Evolutionary conservation across 2,888 invertebrate species (phyloP), one percentile per base, ranked within the genome.

Genomic region (Seira ritae): DNA sequence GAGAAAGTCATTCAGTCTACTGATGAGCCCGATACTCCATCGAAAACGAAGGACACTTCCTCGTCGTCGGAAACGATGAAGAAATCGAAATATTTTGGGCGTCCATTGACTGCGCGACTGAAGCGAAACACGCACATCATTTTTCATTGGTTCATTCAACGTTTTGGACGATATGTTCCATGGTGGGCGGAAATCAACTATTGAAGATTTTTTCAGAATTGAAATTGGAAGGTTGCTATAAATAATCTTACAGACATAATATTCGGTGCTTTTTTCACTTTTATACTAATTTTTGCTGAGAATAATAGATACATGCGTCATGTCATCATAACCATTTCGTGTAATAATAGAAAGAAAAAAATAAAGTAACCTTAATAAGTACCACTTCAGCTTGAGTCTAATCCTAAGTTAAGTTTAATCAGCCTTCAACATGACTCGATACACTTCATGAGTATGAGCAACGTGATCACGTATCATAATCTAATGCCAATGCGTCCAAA

Each of bases 121-220:
- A 84, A 85, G 42, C 62, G 85, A 46, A 88, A 87, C 73, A 82
- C 84, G 12, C 84, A 85, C 46, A 84, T 88, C 22, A 80, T 88
- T 42, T 80, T 86, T n/a, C 87, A 86, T 23, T 88, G 88, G 88
- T 88, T 88, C 22, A 79, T 87, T 42, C 85, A 84, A 23, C 87
- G 86, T 75, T 87, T 85, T 77, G 87, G 87, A 19, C 84, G 72
- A 24, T 87, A 87, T 71, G 84, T 88, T 66, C 88, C 88, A 12
- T 88, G 88, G 88, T 88, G 88, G 88, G 88, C 88, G 15, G 83
- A 87, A 82, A 80, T 88, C 15, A 84, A 83, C 15, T 88, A 88
- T 60, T 87, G 67, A 65, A 65, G 20, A 62, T 50, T 17, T n/a
- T 71, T 50, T 23, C 15, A 23, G 15, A 1, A 1, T 10, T 37